A percentile compares a stretch with the other conserved stretches of the same genome.
phyloP scores from a whole-genome alignment of 2,797 vertebrate species.

The Sus cebifrons region DNA sequence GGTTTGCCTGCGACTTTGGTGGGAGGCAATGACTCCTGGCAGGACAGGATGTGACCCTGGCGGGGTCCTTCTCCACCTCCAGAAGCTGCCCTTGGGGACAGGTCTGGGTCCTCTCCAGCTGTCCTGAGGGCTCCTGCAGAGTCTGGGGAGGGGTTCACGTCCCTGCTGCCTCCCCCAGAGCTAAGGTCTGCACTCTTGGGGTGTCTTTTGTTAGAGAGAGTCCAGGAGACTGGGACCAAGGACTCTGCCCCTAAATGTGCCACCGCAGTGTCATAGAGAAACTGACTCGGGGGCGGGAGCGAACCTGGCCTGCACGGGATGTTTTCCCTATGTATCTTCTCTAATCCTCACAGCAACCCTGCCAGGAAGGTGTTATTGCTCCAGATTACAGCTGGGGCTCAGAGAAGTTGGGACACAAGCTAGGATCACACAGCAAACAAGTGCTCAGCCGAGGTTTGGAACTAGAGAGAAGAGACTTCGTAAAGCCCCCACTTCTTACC shows the following conservation, averaged over 20 bases:
- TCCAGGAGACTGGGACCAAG: neutral
- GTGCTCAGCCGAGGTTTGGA: neutral
- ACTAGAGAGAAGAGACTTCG: neutral
- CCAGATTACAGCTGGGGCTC: neutral
- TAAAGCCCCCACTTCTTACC: neutral
- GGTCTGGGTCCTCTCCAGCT: neutral
- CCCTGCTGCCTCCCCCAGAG: neutral
- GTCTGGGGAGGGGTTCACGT: neutral
- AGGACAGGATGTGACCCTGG: neutral
- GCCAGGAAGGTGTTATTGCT: neutral
- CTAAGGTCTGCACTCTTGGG: neutral
- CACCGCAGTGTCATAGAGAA: neutral
- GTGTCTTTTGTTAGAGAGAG: neutral
- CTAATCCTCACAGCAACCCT: neutral
- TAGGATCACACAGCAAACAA: neutral
- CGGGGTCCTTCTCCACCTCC: neutral
- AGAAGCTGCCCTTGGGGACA: neutral
- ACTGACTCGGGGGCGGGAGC: too few species aligned
- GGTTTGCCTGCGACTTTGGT: neutral
- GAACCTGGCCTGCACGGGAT: neutral
- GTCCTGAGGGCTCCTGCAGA: neutral
- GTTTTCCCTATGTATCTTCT: neutral
- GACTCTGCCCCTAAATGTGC: neutral
- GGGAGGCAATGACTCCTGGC: neutral
- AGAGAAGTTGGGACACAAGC: neutral